Base-by-base conservation (phyloP, 1,140 invertebrate species). In the Drosophila leontia region DNA sequence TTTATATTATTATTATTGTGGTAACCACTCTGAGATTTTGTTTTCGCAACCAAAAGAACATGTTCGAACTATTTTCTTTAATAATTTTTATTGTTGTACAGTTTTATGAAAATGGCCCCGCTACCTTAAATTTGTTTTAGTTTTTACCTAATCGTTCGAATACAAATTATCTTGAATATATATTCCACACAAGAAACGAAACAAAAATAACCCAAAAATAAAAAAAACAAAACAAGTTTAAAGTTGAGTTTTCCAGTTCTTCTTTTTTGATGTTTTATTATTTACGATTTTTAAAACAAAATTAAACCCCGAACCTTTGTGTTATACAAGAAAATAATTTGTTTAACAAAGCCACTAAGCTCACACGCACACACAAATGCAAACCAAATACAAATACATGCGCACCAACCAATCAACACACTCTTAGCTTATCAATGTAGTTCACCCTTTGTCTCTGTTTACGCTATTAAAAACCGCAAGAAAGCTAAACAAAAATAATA, bases 51-150 rank as follows among this genome's bases (percentile, higher is more conserved):
- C 88, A 91, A 88, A 91, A 91, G 83, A 91, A 88, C 85, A 17
- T 78, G 56, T 85, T 59, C 70, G 63, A 62, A 65, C 75, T 69
- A 53, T 37, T 55, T 58, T 60, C 64, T 74, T 57, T 72, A 23
- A 44, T 42, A 61, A 81, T 72, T 80, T 56, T 75, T 15, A 90
- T 84, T 90, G 85, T 90, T 87, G 88, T 84, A 91, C 80, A 90
- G 81, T 85, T 85, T 74, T 57, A 80, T 86, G 85, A 82, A 87
- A 91, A 84, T 91, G 88, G 90, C 91, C 90, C 90, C 90, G 91
- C 90, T 91, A 91, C 80, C 90, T 84, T 87, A 82, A 91, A 91
- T 91, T 91, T 91, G 90, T 91, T 91, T 91, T 87, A 87, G 79
- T 80, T 91, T 56, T 87, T 78, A 57, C 48, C 50, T 35, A 70